Conservation (phyloP, 2,113 vertebrate species). For the Conger conger region DNA sequence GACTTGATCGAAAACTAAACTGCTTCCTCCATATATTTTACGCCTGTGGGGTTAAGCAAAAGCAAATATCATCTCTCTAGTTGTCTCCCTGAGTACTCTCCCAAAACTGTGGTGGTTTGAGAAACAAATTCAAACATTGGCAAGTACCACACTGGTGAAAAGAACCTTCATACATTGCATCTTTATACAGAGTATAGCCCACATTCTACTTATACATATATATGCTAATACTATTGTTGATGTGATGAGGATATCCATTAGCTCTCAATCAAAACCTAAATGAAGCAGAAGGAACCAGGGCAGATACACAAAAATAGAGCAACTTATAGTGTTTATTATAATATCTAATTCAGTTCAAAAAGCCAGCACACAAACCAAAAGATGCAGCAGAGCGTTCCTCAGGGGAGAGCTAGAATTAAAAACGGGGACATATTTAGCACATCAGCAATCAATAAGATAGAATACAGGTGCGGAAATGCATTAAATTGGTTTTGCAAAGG, state of each 20-base stretch:
- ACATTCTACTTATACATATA: neutral
- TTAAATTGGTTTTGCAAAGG: too few relatives aligned
- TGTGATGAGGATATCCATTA: neutral
- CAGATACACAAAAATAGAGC: too few relatives aligned
- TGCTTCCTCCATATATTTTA: conserved; percentile 2
- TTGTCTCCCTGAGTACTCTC: neutral
- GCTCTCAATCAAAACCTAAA: neutral
- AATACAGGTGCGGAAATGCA: too few relatives aligned
- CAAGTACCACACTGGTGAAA: neutral
- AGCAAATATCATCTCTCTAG: neutral
- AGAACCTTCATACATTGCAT: neutral
- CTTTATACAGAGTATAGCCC: neutral
- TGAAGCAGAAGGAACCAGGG: neutral
- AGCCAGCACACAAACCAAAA: too few relatives aligned
- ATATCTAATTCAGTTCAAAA: too few relatives aligned
- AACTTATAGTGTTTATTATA: too few relatives aligned
- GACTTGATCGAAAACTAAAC: neutral
- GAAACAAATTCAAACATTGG: neutral
- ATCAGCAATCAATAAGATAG: too few relatives aligned
- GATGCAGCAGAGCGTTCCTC: too few relatives aligned
- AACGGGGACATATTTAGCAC: too few relatives aligned
- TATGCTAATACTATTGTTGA: neutral
- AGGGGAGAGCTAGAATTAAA: too few relatives aligned
- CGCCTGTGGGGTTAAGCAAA: neutral
- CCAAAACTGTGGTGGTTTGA: neutral